A percentile compares a stretch with the other conserved stretches of the same genome.
phyloP scores from a whole-genome alignment of 2,113 vertebrate species.

The Malurus cyaneus region DNA sequence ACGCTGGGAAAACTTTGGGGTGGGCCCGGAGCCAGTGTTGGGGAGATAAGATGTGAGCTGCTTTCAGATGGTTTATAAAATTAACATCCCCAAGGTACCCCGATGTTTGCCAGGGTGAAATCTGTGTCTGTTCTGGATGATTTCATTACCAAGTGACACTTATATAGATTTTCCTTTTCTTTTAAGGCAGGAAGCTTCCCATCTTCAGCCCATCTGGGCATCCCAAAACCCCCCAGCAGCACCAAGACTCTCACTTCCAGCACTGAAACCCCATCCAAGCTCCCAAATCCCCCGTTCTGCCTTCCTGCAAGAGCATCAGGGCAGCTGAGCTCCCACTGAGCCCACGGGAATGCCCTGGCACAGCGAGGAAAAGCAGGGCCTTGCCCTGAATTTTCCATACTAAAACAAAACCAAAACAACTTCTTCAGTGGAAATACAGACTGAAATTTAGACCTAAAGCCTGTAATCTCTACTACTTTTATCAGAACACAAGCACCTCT shows the following conservation, averaged over 20 bases:
- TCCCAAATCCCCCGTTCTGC: neutral
- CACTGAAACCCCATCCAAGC: neutral
- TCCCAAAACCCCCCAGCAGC: neutral
- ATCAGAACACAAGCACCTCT: neutral
- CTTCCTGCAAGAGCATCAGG: neutral
- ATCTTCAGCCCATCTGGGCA: neutral
- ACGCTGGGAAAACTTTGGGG: neutral
- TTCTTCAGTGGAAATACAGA: neutral
- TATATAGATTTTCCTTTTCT: neutral
- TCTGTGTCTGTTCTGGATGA: fast-evolving
- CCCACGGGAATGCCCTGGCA: neutral
- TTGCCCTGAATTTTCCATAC: neutral
- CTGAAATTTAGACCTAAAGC: neutral
- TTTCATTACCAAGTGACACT: neutral
- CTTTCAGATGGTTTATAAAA: neutral
- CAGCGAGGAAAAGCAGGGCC: no score
- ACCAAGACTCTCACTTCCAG: neutral
- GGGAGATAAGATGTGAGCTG: neutral
- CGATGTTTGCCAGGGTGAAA: neutral
- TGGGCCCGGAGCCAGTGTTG: neutral
- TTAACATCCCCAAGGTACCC: neutral
- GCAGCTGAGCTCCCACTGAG: neutral
- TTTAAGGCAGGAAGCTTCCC: neutral
- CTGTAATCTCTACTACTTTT: neutral
- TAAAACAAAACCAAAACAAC: neutral